phyloP scores from a whole-genome alignment of 1,140 invertebrate species.

The Diachasma alloeum region DNA sequence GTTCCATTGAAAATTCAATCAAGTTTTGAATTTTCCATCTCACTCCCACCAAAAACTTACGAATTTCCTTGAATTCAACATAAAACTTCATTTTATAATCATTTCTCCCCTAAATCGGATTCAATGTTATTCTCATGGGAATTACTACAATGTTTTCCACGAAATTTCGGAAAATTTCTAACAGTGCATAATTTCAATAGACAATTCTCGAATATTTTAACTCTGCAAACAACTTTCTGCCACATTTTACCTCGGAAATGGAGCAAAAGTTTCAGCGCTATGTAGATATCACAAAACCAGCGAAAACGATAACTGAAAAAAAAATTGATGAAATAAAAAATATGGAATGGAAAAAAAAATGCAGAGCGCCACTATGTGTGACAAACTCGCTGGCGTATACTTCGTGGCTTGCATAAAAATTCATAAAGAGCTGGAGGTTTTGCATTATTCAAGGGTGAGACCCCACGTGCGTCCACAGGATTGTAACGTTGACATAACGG shows the following conservation, averaged over 20 bases:
- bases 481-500: conserved; percentile 24
- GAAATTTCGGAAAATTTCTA: too few relatives aligned
- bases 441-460: conserved; percentile 55
- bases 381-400: conserved; percentile 44
- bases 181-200: too few relatives aligned
- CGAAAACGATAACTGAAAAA: background rate
- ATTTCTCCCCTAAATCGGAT: too few relatives aligned
- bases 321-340: conserved; percentile 4
- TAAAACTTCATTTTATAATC: too few relatives aligned
- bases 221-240: background rate
- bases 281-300: background rate
- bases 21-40: too few relatives aligned
- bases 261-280: too few relatives aligned
- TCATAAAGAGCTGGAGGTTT: conserved; percentile 52
- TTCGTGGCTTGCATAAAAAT: conserved; percentile 53
- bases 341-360: background rate
- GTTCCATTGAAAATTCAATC: too few relatives aligned
- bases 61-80: too few relatives aligned
- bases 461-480: conserved; percentile 31
- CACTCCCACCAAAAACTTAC: too few relatives aligned
- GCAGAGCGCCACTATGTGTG: conserved; percentile 27
- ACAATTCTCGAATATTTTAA: background rate
- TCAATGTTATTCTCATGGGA: too few relatives aligned
- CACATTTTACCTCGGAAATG: background rate
- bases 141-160: too few relatives aligned